These are phyloP conservation scores for Neolamprologus falcicula DNA, from an alignment of 2,113 vertebrate species.

Conservation along the genomic window DNA sequence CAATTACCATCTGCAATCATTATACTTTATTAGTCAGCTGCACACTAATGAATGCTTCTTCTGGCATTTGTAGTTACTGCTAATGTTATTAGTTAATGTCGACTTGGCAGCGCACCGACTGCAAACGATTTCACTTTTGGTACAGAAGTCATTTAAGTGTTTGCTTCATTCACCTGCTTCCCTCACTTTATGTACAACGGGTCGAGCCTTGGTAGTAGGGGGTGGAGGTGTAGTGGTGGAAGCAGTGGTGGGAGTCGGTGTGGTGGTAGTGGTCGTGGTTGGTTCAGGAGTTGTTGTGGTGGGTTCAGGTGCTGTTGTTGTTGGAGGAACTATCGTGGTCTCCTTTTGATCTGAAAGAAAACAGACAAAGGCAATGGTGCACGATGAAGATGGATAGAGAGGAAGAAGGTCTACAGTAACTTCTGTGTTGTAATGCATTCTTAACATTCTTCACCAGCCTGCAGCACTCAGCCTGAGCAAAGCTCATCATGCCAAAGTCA, in stretches of 20 bases:
- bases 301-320: conserved; percentile 41
- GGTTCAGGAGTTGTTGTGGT: conserved; percentile 50
- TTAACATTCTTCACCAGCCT: conserved; percentile 31
- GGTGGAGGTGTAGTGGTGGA: conserved; percentile 30
- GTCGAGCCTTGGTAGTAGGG: conserved; percentile 63
- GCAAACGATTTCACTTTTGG: background rate
- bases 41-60: conserved; percentile 32
- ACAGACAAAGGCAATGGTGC: background rate
- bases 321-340: conserved; percentile 36
- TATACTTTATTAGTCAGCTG: conserved; percentile 13
- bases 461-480: background rate
- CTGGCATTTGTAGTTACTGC: background rate
- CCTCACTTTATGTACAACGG: conserved; percentile 68
- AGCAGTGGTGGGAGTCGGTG: conserved; percentile 39
- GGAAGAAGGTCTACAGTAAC: conserved; percentile 36
- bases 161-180: conserved; percentile 75
- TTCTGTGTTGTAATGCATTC: conserved; percentile 47
- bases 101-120: background rate
- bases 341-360: conserved; percentile 63
- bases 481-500: conserved; percentile 6
- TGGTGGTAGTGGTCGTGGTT: conserved; percentile 40
- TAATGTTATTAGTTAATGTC: background rate
- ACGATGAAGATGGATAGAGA: background rate
- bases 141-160: background rate
- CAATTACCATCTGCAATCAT: conserved; percentile 20